These are phyloP conservation scores for Sardina pilchardus DNA, from an alignment of 2,113 vertebrate genomes.

Conservation along the genomic window DNA sequence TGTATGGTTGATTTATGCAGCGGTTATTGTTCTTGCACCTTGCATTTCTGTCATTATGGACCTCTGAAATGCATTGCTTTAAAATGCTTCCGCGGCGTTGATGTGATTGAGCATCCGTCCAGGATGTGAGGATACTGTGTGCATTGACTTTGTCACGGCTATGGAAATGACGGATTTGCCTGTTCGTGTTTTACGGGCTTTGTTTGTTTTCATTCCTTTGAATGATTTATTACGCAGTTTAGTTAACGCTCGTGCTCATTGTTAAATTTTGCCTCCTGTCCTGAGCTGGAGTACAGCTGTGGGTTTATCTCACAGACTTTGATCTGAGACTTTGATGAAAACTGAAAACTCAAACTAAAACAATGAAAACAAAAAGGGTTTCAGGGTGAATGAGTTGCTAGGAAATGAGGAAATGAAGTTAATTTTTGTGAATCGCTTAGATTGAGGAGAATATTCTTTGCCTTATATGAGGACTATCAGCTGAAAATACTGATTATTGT, in stretches of 20 bases:
- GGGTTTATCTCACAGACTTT: not conserved
- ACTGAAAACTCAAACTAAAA: not conserved
- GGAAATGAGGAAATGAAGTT: not conserved
- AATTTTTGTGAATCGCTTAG: not conserved
- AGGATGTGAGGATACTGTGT: not conserved
- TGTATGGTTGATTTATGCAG: not conserved
- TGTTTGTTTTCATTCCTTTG: not conserved
- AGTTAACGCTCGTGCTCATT: not conserved
- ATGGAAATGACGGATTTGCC: not conserved
- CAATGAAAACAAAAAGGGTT: not conserved
- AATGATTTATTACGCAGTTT: conserved; percentile 5
- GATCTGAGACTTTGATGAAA: not conserved
- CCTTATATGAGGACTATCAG: too few relatives aligned
- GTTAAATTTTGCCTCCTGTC: not conserved
- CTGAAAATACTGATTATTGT: not conserved
- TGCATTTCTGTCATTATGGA: not conserved
- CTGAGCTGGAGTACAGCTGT: not conserved
- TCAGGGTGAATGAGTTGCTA: not conserved
- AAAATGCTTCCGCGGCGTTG: not conserved
- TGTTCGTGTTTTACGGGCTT: conserved; percentile 32
- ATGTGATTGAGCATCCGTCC: not conserved
- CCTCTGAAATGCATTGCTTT: not conserved
- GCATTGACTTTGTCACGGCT: not conserved
- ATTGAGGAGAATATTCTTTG: not conserved
- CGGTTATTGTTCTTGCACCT: not conserved